Conservation (phyloP, 2,888 invertebrate species). For the Micoletzkya japonica region DNA sequence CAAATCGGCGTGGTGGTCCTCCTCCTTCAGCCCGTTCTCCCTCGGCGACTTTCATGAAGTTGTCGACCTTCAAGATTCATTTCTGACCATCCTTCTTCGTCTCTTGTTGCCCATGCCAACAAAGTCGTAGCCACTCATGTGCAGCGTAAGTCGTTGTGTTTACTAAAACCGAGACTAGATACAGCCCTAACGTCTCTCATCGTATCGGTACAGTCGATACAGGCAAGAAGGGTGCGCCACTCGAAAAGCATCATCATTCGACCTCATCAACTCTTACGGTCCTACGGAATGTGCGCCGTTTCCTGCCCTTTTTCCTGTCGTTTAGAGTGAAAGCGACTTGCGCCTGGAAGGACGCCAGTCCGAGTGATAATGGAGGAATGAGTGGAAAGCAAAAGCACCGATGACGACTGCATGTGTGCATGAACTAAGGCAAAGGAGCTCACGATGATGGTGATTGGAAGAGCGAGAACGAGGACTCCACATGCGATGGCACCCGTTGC, state of each 20-base stretch:
- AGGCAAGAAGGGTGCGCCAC: too few species aligned
- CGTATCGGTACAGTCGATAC: too few species aligned
- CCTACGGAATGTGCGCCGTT: not conserved
- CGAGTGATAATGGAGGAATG: not conserved
- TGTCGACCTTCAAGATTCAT: slow-evolving; percentile 59
- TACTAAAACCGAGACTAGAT: too few species aligned
- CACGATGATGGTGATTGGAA: slow-evolving; percentile 45
- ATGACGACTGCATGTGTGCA: slow-evolving; percentile 17
- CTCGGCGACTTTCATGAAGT: slow-evolving; percentile 60
- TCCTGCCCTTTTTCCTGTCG: not conserved
- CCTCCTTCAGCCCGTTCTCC: slow-evolving; percentile 38
- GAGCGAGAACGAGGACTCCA: slow-evolving; percentile 46
- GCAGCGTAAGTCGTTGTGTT: too few species aligned
- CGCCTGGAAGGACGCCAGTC: slow-evolving; percentile 17
- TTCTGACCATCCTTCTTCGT: too few species aligned
- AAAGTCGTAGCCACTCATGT: too few species aligned
- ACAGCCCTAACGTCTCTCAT: too few species aligned
- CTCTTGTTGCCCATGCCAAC: too few species aligned
- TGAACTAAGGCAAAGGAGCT: slow-evolving; percentile 1
- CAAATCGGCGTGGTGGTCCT: slow-evolving; percentile 21
- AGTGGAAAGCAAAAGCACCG: slow-evolving; percentile 4
- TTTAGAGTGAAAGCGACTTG: slow-evolving; percentile 29
- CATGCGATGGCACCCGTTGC: slow-evolving; percentile 55
- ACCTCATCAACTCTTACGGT: too few species aligned
- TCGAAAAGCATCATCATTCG: too few species aligned